Base-by-base conservation (phyloP, 2,113 vertebrate genomes). In the Ptychochromis oligacanthus region DNA sequence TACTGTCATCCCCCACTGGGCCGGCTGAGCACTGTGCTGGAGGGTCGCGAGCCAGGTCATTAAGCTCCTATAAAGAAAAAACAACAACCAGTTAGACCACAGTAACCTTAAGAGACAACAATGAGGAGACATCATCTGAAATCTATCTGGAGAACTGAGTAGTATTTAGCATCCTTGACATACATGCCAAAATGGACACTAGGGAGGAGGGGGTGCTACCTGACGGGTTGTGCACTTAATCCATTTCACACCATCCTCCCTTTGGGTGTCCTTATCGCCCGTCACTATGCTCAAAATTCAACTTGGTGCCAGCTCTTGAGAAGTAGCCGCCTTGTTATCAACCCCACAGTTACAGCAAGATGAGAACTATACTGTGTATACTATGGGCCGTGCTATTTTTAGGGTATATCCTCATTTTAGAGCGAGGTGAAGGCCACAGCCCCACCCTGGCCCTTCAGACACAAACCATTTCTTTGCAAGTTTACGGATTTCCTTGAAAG, bases 21-120 rank as follows among this genome's bases (percentile, higher is more conserved):
- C 96, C 96, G 7, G 96, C 96, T 3, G 95, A 96, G 91, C 96
- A 96, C 86, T 96, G 96, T 61, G 96, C 95, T 54, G 96, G 96
- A 60, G 96, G 96, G 93, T 96, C 96, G 83, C 96, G 95, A 55
- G 95, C 93, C 91, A 96, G 92, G 88, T 96, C 96, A n/a, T 88
- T 91, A 38, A 96, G 90, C 93, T 96, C 96, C 96, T 96, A 79
- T 24, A 84, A n/a, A 80, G 10, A 22, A 88, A 75, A 81, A 72
- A 83, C 34, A 87, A 64, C 59, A 59, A 82, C 31, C 56, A 59
- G 38, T 81, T 75, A 80, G 38, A 75, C 38, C 14, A 20, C 57
- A 46, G 36, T 62, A 31, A 64, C 83, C 34, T 67, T 77, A 7
- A 65, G 22, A 79, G 40, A 46, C 75, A 67, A 81, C 56, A 75